A percentile compares a stretch with the other conserved stretches of the same genome.
Conservation (phyloP, 2,113 vertebrate species). For the Catharus fuscescens region DNA sequence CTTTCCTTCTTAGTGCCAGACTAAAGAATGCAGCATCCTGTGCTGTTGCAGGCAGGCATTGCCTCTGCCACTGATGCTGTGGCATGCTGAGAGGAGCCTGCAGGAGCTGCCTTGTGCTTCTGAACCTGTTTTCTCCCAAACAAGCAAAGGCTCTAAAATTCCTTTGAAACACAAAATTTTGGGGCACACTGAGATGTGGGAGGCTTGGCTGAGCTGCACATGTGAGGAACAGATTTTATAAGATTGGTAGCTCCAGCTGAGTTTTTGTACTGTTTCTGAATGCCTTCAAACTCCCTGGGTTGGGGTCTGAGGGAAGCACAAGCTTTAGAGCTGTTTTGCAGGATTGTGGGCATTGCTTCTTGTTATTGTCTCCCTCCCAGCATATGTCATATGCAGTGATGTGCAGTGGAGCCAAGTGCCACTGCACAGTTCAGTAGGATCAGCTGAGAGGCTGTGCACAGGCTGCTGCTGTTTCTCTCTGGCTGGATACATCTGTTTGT, state of each 20-base stretch:
- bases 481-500: not conserved
- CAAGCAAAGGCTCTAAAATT: not conserved
- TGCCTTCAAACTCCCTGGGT: not conserved
- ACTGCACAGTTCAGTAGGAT: not conserved
- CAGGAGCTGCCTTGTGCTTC: not conserved
- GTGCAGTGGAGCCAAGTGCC: not conserved
- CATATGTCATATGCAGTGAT: accelerated
- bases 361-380: not conserved
- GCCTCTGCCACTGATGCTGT: not conserved
- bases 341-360: not conserved
- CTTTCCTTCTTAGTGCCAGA: conserved; percentile 41
- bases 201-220: not conserved
- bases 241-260: not conserved
- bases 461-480: not conserved
- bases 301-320: not conserved
- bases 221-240: not conserved
- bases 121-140: not conserved
- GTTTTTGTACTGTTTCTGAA: conserved; percentile 7
- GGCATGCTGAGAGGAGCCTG: not conserved
- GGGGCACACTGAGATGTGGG: not conserved
- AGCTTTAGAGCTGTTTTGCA: not conserved
- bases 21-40: conserved; percentile 15
- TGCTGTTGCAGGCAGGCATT: not conserved
- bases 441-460: not conserved
- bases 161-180: conserved; percentile 7